Evolutionary conservation across 2,113 vertebrate genomes (phyloP), one percentile per base, ranked within the genome.

Genomic region (Thunnus thynnus): DNA sequence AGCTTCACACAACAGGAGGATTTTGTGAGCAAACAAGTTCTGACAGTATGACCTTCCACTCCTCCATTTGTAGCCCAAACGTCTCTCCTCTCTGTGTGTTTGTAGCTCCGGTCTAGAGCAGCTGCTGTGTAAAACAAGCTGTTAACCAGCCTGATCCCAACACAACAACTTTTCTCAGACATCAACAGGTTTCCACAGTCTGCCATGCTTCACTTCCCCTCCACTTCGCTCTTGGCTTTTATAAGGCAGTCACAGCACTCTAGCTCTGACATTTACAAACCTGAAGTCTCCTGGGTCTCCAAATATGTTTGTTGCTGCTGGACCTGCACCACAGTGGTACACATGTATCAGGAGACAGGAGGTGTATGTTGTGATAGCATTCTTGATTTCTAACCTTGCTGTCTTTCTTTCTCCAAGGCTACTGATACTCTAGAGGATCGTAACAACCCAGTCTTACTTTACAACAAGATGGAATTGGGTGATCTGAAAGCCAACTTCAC

Each of bases 381-480:
- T 87, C 22, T 58, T 83, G 65, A 71, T 73, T 84, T 75, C 83
- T 60, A 46, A 13, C 76, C 20, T 82, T 36, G 27, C 41, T 82
- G 27, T 81, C 48, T 74, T 69, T n/a, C 52, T 61, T 73, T 78
- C 50, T 77, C 14, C 13, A 46, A 99, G 98, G 97, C 96, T 65
- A 97, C 97, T 62, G 95, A 96, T 70, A 96, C 95, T 86, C 85
- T 96, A 65, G 98, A 99, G 90, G 97, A 98, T 82, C 95, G 98
- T 83, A 98, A 95, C 48, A 97, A 99, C 76, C 97, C 97, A 0
- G 96, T 97, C 89, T 64, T 97, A 73, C 92, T 98, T 72, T 99
- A 99, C 85, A 96, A 98, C 84, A 98, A 98, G 95, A 97, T 99
- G 97, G 95, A 96, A 3, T 67, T 99, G 78, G 91, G 90, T 13